Conservation (phyloP, 2,113 vertebrate species). For the Promerops cafer region DNA sequence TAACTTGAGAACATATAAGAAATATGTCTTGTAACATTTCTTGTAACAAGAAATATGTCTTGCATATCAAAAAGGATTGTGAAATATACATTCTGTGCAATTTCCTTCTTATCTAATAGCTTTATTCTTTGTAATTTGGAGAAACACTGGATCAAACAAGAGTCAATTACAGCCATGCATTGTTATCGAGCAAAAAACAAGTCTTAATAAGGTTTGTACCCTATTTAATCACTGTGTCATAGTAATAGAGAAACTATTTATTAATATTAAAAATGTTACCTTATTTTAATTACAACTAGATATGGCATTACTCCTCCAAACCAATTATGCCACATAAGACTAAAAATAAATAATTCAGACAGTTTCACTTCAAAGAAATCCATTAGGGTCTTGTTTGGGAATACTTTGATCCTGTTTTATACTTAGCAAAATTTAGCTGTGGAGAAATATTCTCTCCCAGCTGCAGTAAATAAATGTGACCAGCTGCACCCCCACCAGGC, state of each 20-base stretch:
- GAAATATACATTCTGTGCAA: neutral
- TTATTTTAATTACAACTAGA: constrained; percentile 48
- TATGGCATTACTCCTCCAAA: neutral
- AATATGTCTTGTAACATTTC: neutral
- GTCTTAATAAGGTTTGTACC: neutral
- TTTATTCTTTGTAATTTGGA: constrained; percentile 54
- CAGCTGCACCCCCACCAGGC: neutral
- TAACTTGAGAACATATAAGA: neutral
- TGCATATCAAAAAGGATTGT: constrained; percentile 26
- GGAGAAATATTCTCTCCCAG: neutral
- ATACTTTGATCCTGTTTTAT: constrained; percentile 3
- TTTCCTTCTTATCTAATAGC: constrained; percentile 40
- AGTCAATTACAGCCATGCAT: neutral
- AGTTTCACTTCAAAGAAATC: constrained; percentile 40
- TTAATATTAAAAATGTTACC: constrained; percentile 40
- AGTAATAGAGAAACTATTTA: constrained; percentile 18
- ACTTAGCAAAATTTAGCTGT: neutral
- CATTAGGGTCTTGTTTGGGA: constrained; percentile 3
- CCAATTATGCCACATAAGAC: neutral
- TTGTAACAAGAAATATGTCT: neutral
- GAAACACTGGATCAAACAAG: constrained; percentile 38
- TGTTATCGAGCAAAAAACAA: constrained; percentile 42
- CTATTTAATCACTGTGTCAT: neutral
- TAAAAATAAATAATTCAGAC: constrained; percentile 34
- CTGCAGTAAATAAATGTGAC: neutral